Percentiles rank a stretch among this genome's conserved stretches.
Evolutionary conservation across 2,888 invertebrate species (phyloP).

Genomic region (Petrolisthes manimaculis): DNA sequence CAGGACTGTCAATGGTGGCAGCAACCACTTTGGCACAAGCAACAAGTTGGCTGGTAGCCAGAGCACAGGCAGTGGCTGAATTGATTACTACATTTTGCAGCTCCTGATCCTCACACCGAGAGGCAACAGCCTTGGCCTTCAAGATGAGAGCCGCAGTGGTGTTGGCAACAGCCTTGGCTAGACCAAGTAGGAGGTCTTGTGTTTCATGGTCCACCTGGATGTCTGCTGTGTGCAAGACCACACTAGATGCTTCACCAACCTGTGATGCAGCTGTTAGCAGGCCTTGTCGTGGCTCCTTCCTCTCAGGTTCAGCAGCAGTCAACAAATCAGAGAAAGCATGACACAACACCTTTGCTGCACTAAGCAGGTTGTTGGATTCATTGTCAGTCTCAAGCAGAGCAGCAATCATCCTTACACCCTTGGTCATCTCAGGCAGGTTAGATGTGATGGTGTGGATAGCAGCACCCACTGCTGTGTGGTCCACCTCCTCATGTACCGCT

Average conservation of each 20-base stretch:
- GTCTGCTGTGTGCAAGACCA: constrained; percentile 91
- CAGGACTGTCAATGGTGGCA: constrained; percentile 74
- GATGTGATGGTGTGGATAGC: constrained; percentile 97
- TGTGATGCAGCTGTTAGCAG: constrained; percentile 94
- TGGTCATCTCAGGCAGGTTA: constrained; percentile 94
- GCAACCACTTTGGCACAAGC: constrained; percentile 89
- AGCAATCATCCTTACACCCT: constrained; percentile 92
- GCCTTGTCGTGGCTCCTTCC: constrained; percentile 90
- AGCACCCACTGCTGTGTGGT: constrained; percentile 76
- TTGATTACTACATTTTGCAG: constrained; percentile 87
- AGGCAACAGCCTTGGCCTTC: constrained; percentile 96
- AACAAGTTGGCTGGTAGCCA: constrained; percentile 96
- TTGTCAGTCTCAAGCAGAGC: constrained; percentile 89
- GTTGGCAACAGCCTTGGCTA: constrained; percentile 98
- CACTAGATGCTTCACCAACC: constrained; percentile 96
- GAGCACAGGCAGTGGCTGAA: constrained; percentile 95
- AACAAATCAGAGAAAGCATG: constrained; percentile 94
- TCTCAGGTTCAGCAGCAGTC: constrained; percentile 94
- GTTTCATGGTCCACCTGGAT: constrained; percentile 80
- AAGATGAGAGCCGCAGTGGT: constrained; percentile 96
- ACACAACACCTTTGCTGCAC: constrained; percentile 92
- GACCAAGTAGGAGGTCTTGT: constrained; percentile 87
- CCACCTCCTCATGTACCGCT: constrained; percentile 87
- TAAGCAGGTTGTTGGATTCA: constrained; percentile 86
- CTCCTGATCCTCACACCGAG: constrained; percentile 83